Percentiles rank a stretch among this genome's conserved stretches.
Conservation (phyloP, 2,113 vertebrate species). For the Crotalus tigris region DNA sequence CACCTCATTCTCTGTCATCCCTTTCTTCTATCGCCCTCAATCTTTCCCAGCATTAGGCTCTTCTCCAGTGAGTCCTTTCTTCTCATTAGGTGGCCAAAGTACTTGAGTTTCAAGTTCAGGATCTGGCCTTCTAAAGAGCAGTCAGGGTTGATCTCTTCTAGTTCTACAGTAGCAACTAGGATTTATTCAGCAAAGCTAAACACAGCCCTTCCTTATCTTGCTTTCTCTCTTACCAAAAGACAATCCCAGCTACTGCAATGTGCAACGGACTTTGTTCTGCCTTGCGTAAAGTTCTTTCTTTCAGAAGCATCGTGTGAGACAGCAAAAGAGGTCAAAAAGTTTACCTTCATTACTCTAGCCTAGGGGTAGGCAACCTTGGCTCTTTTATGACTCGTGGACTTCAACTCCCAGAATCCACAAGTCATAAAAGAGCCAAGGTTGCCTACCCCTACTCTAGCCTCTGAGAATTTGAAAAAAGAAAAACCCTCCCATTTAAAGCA, state of each 20-base stretch:
- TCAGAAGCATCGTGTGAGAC: not conserved
- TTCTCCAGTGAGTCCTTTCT: too few relatives aligned
- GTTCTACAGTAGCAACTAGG: not conserved
- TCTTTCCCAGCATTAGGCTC: too few relatives aligned
- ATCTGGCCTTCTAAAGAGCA: too few relatives aligned
- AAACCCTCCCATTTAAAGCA: not conserved
- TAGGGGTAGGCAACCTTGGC: too few relatives aligned
- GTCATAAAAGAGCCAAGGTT: too few relatives aligned
- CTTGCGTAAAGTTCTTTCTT: not conserved
- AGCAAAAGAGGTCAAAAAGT: not conserved
- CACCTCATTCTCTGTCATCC: too few relatives aligned
- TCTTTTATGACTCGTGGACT: too few relatives aligned
- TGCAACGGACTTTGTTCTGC: not conserved
- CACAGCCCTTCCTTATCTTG: not conserved
- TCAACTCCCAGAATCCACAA: too few relatives aligned
- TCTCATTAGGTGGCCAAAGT: too few relatives aligned
- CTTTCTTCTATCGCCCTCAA: too few relatives aligned
- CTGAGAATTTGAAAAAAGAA: not conserved
- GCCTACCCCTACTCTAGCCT: not conserved
- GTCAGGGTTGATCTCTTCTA: too few relatives aligned
- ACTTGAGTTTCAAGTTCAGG: too few relatives aligned
- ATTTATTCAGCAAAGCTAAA: not conserved
- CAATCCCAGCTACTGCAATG: not conserved
- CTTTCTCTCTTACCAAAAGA: not conserved
- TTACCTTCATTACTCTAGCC: not conserved